Conservation (phyloP, 2,797 vertebrate genomes). For the Ceyx erithaca region DNA sequence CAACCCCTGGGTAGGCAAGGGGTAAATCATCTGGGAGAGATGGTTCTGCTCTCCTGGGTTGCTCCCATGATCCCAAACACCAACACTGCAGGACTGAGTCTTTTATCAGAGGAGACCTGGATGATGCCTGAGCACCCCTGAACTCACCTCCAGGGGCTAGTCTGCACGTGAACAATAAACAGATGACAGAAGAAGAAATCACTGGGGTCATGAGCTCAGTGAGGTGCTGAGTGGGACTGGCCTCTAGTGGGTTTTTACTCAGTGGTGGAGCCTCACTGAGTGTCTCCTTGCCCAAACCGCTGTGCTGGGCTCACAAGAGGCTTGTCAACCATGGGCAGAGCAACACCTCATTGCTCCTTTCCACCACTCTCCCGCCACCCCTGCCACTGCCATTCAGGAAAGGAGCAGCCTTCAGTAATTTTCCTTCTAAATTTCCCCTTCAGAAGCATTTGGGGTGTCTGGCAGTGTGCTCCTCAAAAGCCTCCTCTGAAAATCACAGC, state of each 20-base stretch:
- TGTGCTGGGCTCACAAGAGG: not conserved
- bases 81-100: accelerated
- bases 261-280: not conserved
- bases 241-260: accelerated
- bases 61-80: not conserved
- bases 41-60: not conserved
- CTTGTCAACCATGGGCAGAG: not conserved
- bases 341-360: accelerated
- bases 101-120: accelerated
- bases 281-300: accelerated
- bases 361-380: not conserved
- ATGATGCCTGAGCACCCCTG: not conserved
- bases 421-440: not conserved
- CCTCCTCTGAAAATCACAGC: not conserved
- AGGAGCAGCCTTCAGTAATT: not conserved
- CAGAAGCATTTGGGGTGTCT: not conserved
- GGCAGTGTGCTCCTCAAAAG: not conserved
- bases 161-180: not conserved
- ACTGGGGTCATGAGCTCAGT: not conserved
- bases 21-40: not conserved
- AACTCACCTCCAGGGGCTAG: not conserved
- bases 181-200: not conserved
- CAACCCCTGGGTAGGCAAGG: not conserved
- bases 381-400: accelerated
- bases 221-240: not conserved